Conservation (phyloP, 2,797 vertebrate genomes). For the Sebastes dallii region DNA sequence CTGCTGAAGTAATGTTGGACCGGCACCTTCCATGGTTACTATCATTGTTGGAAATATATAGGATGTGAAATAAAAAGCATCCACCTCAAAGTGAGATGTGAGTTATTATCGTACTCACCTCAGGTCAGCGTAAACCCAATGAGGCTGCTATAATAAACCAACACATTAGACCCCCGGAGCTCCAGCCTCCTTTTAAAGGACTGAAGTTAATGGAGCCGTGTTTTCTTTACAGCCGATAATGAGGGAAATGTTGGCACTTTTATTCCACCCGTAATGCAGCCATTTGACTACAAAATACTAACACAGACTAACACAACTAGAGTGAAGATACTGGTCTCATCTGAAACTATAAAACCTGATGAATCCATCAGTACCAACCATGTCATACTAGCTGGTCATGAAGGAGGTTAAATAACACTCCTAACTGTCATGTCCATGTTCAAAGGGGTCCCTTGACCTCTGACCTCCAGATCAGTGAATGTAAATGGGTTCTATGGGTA, state of each 20-base stretch:
- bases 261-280: not conserved
- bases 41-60: not conserved
- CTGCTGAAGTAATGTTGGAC: slow-evolving; percentile 35
- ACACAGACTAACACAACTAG: no score
- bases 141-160: not conserved
- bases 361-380: no score
- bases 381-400: no score
- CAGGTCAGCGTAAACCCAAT: not conserved
- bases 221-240: not conserved
- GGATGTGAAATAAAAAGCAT: not conserved
- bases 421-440: no score
- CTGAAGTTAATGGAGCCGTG: not conserved
- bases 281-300: no score
- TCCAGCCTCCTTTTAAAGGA: not conserved
- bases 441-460: no score
- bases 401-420: no score
- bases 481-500: no score
- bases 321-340: no score
- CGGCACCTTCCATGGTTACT: not conserved
- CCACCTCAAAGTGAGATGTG: not conserved
- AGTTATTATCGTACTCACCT: not conserved
- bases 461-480: no score
- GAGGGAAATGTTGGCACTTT: not conserved
- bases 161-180: not conserved
- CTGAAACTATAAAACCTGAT: no score